Base-by-base conservation (phyloP, 2,797 vertebrate species). In the Hafferia zeledoni region DNA sequence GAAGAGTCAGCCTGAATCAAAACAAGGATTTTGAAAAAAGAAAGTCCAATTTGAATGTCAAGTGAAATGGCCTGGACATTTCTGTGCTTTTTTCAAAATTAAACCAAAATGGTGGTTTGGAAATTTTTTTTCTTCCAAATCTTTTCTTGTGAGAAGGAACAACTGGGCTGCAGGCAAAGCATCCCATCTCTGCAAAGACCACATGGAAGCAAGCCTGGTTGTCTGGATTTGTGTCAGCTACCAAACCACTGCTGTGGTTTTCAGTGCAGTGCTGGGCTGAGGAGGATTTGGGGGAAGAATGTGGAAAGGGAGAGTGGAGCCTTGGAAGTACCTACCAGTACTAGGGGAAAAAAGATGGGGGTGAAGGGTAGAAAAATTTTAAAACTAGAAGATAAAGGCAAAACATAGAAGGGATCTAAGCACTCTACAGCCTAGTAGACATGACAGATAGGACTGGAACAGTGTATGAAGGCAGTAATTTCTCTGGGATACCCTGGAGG, bases 1-100 rank as follows among this genome's bases (percentile, higher is more conserved):
- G 65, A 80, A 83, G 61, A 89, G 53, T 91, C 93, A 94, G 72
- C 35, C 76, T 91, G 50, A 83, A 86, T 94, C 61, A 90, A 94
- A 95, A 91, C 39, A 90, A 83, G 28, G 74, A 83, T 86, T 88
- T 31, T 28, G 24, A 49, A 49, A 49, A 49, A 18, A 22, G 2
- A 44, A 43, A 8, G 15, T 17, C 28, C 12, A 49, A 17, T 55
- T 93, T 91, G 71, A 83, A 91, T 79, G 43, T 93, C 65, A 84
- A 5, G 28, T 84, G 43, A 90, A 90, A 71, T 37, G 16, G 23
- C 55, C 57, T 87, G 85, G 61, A 81, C 11, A 20, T 83, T 91
- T 87, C 63, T 74, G 31, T 55, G 69, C 55, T 22, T 83, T 86
- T 92, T 79, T 78, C 77, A 87, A 77, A 87, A 74, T n/a, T 13